These are phyloP conservation scores for Leucozona laternaria DNA, from an alignment of 2,888 invertebrate genomes.

Conservation along the genomic window DNA sequence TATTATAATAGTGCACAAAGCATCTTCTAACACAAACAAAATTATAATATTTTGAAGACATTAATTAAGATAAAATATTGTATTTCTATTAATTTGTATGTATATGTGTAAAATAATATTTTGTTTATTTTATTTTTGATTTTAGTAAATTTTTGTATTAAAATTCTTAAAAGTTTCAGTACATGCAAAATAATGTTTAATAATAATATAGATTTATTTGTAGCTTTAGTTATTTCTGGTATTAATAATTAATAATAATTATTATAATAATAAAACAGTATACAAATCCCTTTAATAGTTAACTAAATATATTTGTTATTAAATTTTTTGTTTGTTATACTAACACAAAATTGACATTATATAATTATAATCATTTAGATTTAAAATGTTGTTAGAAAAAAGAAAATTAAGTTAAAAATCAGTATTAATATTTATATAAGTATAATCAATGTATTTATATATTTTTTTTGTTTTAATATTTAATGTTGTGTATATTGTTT, in stretches of 20 bases:
- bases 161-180: slow-evolving; percentile 70
- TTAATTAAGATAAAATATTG: slow-evolving; percentile 60
- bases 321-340: neutral
- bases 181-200: slow-evolving; percentile 66
- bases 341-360: slow-evolving; percentile 63
- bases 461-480: neutral
- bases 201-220: slow-evolving; percentile 47
- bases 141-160: slow-evolving; percentile 52
- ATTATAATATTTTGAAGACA: slow-evolving; percentile 37
- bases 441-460: slow-evolving; percentile 25
- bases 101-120: slow-evolving; percentile 55
- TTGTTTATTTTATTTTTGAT: slow-evolving; percentile 35
- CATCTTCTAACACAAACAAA: slow-evolving; percentile 60
- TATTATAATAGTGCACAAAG: slow-evolving; percentile 58
- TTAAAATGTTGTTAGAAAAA: slow-evolving; percentile 35
- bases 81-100: slow-evolving; percentile 49
- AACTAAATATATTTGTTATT: slow-evolving; percentile 50
- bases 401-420: slow-evolving; percentile 26
- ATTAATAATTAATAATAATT: slow-evolving; percentile 46
- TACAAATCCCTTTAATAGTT: slow-evolving; percentile 74
- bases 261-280: slow-evolving; percentile 68
- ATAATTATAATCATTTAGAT: slow-evolving; percentile 16
- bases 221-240: slow-evolving; percentile 69
- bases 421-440: slow-evolving; percentile 23
- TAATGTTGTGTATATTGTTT: slow-evolving; percentile 18